Percentiles rank a stretch among this genome's conserved stretches.
These are phyloP conservation scores for Manis pentadactyla DNA, from an alignment of 2,797 vertebrate species.

Conservation along the genomic window DNA sequence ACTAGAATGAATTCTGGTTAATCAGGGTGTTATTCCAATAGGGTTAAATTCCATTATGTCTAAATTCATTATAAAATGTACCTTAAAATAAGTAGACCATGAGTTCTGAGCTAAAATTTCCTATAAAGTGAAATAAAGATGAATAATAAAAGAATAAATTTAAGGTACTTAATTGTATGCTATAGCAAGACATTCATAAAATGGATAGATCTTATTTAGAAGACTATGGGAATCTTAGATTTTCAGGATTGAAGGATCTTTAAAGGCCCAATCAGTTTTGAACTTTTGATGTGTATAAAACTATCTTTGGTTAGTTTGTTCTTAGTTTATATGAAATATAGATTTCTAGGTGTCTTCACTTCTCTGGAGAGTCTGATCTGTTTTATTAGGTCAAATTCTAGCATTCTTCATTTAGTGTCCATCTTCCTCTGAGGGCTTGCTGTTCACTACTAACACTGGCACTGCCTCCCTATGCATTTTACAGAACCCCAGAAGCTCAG, in stretches of 20 bases:
- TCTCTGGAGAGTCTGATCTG: not conserved
- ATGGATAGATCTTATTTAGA: not conserved
- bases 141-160: not conserved
- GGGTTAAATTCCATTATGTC: constrained; percentile 34
- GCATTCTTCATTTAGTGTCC: not conserved
- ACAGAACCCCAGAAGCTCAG: not conserved
- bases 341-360: not conserved
- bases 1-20: constrained; percentile 65
- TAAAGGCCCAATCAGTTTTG: not conserved
- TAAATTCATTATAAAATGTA: constrained; percentile 19
- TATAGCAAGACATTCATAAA: not conserved
- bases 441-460: not conserved
- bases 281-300: not conserved
- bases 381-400: not conserved
- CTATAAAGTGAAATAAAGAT: not conserved
- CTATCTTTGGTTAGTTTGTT: not conserved
- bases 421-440: not conserved
- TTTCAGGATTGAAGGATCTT: not conserved
- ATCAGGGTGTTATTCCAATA: constrained; percentile 48
- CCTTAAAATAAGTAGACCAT: not conserved
- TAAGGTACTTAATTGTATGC: not conserved
- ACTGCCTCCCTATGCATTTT: not conserved
- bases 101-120: not conserved
- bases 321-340: not conserved
- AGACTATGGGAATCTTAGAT: not conserved